Base-by-base conservation (phyloP, 2,113 vertebrate genomes). In the Neodontobutis hainanensis region DNA sequence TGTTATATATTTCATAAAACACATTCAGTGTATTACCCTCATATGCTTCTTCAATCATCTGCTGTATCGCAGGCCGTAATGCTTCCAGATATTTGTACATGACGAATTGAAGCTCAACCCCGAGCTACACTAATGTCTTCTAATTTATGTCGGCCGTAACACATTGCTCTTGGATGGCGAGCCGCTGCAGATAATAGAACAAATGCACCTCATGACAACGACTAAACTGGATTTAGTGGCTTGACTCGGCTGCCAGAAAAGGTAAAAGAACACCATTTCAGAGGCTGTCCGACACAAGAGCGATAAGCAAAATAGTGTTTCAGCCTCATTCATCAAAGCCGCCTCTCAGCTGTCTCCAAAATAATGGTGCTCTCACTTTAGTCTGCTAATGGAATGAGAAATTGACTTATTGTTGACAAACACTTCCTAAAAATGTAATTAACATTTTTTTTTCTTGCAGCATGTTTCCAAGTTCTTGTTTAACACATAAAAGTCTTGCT, bases 351-450 rank as follows among this genome's bases (percentile, higher is more conserved):
- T 70, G 44, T 63, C 51, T 59, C 65, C 59, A 27, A 68, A 85
- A 81, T 71, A 77, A 84, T 60, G 60, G 48, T 65, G 62, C 53
- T 56, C 42, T 66, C 52, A 50, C 48, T 72, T 59, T 53, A 63
- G 57, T 75, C 40, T 19, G 19, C 32, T 27, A 78, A 64, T 73
- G 51, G 70, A 78, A 73, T 76, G 77, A 70, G 59, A 80, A 84
- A 81, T 75, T 81, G 73, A 81, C 69, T 65, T 67, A 81, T 79
- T 79, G 62, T 70, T 64, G 65, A 63, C 59, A 51, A 65, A 73
- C 45, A 72, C 51, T 64, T 52, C 56, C 35, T 50, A 47, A 70
- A 55, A 75, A 73, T 63, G 58, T 65, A 78, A 64, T 52, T 63
- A 48, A 34, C 32, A 32, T 48, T 48, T 52, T 12, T 82, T 32